phyloP scores from a whole-genome alignment of 2,113 vertebrate species.

The Microcebus griseorufus region DNA sequence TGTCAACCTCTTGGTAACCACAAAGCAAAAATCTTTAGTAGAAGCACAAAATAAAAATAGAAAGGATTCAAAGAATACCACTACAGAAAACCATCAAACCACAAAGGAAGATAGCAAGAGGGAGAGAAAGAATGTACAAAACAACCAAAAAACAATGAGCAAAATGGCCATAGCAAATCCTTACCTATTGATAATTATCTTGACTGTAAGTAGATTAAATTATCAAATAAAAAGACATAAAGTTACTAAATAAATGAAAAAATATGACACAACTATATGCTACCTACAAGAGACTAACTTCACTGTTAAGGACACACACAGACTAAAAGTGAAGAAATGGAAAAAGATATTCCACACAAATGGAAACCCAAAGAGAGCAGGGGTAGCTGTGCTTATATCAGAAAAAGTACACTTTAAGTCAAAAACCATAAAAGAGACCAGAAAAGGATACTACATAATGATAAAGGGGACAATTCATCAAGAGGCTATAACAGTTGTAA shows the following conservation, averaged over 20 bases:
- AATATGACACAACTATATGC: background rate
- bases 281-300: background rate
- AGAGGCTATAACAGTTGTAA: background rate
- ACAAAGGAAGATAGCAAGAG: background rate
- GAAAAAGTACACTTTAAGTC: background rate
- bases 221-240: background rate
- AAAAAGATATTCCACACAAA: background rate
- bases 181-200: background rate
- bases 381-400: background rate
- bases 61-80: background rate
- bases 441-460: background rate
- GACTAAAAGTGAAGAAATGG: background rate
- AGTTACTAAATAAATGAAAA: background rate
- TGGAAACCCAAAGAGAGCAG: background rate
- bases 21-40: background rate
- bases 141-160: background rate
- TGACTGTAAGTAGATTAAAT: background rate
- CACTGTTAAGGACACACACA: background rate
- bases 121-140: background rate
- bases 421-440: background rate
- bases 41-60: background rate
- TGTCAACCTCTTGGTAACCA: background rate
- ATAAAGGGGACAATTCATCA: background rate
- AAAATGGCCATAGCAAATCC: background rate
- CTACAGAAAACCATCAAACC: background rate